Conservation (phyloP, 1,140 invertebrate genomes). For the Anoplophora glabripennis region DNA sequence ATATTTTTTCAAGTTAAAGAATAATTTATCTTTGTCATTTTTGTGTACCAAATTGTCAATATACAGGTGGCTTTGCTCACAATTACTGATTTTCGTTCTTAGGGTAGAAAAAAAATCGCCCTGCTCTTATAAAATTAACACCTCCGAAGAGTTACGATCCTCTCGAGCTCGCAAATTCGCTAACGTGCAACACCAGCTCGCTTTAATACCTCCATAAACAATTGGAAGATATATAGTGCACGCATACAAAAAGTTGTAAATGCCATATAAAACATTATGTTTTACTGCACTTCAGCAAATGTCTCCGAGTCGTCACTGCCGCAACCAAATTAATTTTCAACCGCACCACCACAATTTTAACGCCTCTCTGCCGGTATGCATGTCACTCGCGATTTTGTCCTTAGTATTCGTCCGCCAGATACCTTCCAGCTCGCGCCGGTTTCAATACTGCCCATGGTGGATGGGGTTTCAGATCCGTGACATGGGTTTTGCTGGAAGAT, state of each 20-base stretch:
- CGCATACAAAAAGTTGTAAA: conserved; percentile 1
- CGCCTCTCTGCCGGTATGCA: too few species aligned
- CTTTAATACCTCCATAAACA: not conserved
- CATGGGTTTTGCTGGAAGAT: too few species aligned
- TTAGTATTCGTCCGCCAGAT: too few species aligned
- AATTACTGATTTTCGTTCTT: not conserved
- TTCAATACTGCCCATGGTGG: too few species aligned
- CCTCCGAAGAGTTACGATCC: not conserved
- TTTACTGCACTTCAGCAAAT: conserved; percentile 3
- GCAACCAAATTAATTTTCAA: not conserved
- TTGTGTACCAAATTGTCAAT: too few species aligned
- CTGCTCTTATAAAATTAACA: not conserved
- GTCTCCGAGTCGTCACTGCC: not conserved
- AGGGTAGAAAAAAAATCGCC: not conserved
- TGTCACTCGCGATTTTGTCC: too few species aligned
- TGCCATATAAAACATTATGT: conserved; percentile 7
- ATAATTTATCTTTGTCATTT: too few species aligned
- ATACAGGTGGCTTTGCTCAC: too few species aligned
- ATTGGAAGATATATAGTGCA: too few species aligned
- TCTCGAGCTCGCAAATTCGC: not conserved
- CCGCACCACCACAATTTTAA: not conserved
- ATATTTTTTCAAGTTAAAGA: too few species aligned
- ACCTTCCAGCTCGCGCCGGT: too few species aligned
- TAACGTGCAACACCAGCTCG: not conserved
- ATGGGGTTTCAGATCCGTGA: too few species aligned